These are phyloP conservation scores for Corynorhinus townsendii DNA, from an alignment of 2,113 vertebrate genomes.

Conservation along the genomic window DNA sequence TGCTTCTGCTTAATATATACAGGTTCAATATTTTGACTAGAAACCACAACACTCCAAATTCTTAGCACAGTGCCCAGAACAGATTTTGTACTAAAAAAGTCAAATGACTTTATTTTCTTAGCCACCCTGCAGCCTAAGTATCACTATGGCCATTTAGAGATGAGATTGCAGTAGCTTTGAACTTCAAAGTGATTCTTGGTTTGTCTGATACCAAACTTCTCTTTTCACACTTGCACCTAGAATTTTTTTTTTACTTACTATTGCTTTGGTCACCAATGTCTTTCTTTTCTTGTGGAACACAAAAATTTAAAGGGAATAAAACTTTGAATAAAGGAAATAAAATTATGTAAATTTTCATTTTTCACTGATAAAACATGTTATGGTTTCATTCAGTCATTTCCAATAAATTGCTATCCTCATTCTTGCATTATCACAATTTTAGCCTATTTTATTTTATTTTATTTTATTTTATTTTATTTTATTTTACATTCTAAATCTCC, in stretches of 20 bases:
- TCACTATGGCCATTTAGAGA: neutral
- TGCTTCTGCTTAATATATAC: neutral
- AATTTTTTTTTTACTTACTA: neutral
- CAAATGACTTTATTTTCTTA: neutral
- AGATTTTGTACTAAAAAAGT: neutral
- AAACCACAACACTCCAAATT: neutral
- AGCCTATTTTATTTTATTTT: neutral
- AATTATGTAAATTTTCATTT: neutral
- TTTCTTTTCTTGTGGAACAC: neutral
- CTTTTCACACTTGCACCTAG: neutral
- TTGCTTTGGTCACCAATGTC: neutral
- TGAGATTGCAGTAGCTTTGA: neutral
- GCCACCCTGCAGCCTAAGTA: neutral
- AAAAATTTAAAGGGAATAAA: neutral
- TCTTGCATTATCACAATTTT: neutral
- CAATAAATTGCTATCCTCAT: neutral
- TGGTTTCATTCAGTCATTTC: neutral
- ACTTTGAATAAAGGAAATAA: neutral
- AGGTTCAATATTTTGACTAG: slow-evolving; percentile 25
- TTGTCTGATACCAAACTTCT: neutral
- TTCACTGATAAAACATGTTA: neutral
- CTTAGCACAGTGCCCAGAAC: neutral
- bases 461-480: neutral
- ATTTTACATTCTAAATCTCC: neutral
- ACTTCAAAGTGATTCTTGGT: neutral